Conservation (phyloP, 1,140 invertebrate species). For the Cydia pomonella region DNA sequence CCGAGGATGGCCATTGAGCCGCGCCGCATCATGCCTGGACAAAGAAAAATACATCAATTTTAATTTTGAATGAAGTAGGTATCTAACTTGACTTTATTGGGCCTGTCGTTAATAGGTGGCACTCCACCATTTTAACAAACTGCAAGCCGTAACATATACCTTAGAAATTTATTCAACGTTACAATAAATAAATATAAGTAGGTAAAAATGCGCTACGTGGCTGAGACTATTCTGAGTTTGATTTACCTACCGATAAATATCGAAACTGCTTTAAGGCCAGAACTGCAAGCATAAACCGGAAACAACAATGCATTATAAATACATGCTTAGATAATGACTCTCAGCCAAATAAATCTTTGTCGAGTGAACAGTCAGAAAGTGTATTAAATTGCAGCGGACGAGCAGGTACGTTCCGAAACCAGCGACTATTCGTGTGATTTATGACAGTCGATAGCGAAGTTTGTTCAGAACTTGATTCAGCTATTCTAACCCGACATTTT, state of each 20-base stretch:
- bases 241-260: no score
- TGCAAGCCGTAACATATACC: no score
- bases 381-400: neutral
- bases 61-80: neutral
- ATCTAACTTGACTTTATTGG: no score
- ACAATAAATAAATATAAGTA: no score
- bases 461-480: neutral
- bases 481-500: neutral
- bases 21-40: constrained; percentile 72
- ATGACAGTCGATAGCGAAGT: constrained; percentile 2
- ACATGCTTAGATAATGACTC: neutral
- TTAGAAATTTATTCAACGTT: no score
- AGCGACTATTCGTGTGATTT: constrained; percentile 5
- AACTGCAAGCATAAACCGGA: no score
- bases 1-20: constrained; percentile 71
- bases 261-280: no score
- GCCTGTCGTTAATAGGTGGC: no score
- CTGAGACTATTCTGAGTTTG: no score
- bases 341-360: no score
- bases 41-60: constrained; percentile 3
- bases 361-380: neutral
- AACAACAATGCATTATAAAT: neutral
- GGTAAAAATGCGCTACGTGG: no score
- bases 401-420: neutral
- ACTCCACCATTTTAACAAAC: no score